These are phyloP conservation scores for Sarcophaga peregrina DNA, from an alignment of 1,140 invertebrate species.

Conservation along the genomic window DNA sequence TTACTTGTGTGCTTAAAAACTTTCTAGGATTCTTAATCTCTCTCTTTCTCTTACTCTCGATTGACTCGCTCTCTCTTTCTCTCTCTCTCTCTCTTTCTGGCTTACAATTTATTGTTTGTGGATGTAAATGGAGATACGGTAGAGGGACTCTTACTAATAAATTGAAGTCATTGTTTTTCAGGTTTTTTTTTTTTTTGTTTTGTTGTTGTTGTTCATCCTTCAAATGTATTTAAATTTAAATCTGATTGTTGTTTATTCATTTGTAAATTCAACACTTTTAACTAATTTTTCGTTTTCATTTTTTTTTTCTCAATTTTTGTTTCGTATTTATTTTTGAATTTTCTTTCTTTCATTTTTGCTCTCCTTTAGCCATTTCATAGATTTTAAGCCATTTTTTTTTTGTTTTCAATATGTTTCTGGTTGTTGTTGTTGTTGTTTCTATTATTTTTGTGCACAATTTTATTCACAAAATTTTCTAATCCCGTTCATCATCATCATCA, in stretches of 20 bases:
- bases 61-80: neutral
- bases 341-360: too few species aligned
- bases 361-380: too few species aligned
- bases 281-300: neutral
- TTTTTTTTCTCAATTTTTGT: neutral
- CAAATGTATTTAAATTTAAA: neutral
- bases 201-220: neutral
- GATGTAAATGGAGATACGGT: neutral
- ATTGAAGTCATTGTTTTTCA: neutral
- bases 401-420: too few species aligned
- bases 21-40: neutral
- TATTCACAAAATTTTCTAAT: neutral
- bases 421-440: too few species aligned
- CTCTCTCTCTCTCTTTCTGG: neutral
- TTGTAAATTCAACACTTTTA: constrained; percentile 25
- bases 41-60: neutral
- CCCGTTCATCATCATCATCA: neutral
- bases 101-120: neutral
- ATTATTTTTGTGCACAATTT: too few species aligned
- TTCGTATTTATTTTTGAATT: too few species aligned
- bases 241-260: constrained; percentile 25
- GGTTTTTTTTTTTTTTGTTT: too few species aligned
- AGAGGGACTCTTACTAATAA: neutral
- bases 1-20: neutral
- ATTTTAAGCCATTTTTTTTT: too few species aligned